Evolutionary conservation across 1,140 invertebrate species (phyloP).

Genomic region (Calephelis nemesis): DNA sequence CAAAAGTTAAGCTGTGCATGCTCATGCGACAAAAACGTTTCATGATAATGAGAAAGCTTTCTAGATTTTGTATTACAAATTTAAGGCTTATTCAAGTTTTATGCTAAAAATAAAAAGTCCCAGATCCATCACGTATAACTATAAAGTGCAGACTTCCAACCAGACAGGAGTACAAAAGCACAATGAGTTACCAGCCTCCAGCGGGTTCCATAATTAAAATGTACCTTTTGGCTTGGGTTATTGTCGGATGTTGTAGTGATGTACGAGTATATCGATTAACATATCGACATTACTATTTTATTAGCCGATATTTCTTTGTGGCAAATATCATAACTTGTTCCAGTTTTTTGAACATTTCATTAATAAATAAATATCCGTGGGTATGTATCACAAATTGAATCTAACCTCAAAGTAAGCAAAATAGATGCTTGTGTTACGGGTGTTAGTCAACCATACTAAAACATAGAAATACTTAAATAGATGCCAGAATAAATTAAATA

Average conservation of each 20-base stretch:
- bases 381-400: too few relatives aligned
- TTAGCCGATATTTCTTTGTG: too few relatives aligned
- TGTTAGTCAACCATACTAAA: too few relatives aligned
- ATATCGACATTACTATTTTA: constrained; percentile 26
- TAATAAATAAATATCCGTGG: too few relatives aligned
- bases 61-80: background rate
- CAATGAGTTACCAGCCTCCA: constrained; percentile 44
- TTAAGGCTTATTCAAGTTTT: background rate
- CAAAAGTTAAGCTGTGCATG: too few relatives aligned
- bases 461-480: too few relatives aligned
- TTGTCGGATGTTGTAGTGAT: constrained; percentile 39
- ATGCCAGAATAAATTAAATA: too few relatives aligned
- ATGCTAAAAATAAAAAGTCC: constrained; percentile 6
- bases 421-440: too few relatives aligned
- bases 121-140: background rate
- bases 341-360: too few relatives aligned
- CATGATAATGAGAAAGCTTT: background rate
- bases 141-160: background rate
- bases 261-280: constrained; percentile 25
- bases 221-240: constrained; percentile 54
- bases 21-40: too few relatives aligned
- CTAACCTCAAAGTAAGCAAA: too few relatives aligned
- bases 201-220: constrained; percentile 69
- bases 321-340: too few relatives aligned
- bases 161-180: constrained; percentile 40